A percentile compares a stretch with the other conserved stretches of the same genome.
These are phyloP conservation scores for Gymnorhina tibicen DNA, from an alignment of 2,113 vertebrate genomes.

Conservation along the genomic window DNA sequence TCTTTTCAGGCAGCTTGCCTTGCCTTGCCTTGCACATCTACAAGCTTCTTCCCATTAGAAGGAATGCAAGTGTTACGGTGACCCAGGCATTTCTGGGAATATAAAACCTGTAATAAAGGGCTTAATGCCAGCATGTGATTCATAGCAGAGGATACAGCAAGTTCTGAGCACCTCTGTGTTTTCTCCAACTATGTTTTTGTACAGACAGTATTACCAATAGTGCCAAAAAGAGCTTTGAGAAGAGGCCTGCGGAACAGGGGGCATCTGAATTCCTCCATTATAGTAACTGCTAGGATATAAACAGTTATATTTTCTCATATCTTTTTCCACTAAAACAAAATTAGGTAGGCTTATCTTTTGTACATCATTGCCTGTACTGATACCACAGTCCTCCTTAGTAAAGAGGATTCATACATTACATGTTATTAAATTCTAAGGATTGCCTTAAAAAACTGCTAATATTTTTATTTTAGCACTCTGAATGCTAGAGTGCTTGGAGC, in stretches of 20 bases:
- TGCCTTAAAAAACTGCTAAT: not conserved
- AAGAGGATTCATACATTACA: not conserved
- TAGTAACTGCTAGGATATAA: not conserved
- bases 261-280: not conserved
- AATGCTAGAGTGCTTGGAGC: not conserved
- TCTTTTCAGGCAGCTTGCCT: not conserved
- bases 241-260: not conserved
- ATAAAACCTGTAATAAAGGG: not conserved
- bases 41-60: not conserved
- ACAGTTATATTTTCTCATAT: not conserved
- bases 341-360: not conserved
- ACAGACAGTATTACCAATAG: not conserved
- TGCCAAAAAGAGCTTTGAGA: not conserved
- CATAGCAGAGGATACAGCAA: not conserved
- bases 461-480: not conserved
- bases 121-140: not conserved
- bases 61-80: not conserved
- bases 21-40: not conserved
- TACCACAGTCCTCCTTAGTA: not conserved
- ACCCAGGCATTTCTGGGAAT: not conserved
- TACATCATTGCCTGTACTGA: not conserved
- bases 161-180: not conserved
- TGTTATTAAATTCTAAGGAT: not conserved
- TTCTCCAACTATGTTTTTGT: not conserved
- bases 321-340: not conserved